These are phyloP conservation scores for Bufotes viridis DNA, from an alignment of 2,797 vertebrate species.

Conservation along the genomic window DNA sequence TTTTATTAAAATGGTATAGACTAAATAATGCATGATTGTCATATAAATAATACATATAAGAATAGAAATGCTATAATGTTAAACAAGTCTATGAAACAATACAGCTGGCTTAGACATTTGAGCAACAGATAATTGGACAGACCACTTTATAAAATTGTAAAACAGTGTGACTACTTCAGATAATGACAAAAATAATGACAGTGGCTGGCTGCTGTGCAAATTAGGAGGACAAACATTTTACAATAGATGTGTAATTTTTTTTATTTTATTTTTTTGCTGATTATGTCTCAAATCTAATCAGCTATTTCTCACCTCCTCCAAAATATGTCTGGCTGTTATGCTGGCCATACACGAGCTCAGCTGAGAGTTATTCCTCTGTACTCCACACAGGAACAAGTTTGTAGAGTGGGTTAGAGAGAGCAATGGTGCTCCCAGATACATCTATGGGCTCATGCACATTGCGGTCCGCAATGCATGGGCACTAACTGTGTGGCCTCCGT, in stretches of 20 bases:
- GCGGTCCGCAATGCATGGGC: no score
- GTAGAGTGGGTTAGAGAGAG: no score
- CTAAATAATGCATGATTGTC: background rate
- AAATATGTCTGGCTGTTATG: no score
- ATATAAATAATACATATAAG: slow-evolving; percentile 37
- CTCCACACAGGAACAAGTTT: no score
- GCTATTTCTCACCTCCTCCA: no score
- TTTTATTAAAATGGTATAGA: background rate
- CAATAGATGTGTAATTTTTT: background rate
- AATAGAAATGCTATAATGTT: background rate
- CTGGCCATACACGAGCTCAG: no score
- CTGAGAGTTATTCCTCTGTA: no score
- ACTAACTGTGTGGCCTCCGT: no score
- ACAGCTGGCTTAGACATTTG: background rate
- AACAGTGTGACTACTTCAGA: background rate
- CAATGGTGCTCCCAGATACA: no score
- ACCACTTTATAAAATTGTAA: background rate
- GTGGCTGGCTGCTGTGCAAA: background rate
- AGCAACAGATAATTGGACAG: background rate
- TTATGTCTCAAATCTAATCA: background rate
- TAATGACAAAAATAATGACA: background rate
- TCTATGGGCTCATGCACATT: no score
- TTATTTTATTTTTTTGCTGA: background rate
- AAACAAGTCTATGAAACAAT: slow-evolving; percentile 27
- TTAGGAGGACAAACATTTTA: background rate